These are phyloP conservation scores for Helicoverpa armigera DNA, from an alignment of 1,140 invertebrate species.

Conservation along the genomic window DNA sequence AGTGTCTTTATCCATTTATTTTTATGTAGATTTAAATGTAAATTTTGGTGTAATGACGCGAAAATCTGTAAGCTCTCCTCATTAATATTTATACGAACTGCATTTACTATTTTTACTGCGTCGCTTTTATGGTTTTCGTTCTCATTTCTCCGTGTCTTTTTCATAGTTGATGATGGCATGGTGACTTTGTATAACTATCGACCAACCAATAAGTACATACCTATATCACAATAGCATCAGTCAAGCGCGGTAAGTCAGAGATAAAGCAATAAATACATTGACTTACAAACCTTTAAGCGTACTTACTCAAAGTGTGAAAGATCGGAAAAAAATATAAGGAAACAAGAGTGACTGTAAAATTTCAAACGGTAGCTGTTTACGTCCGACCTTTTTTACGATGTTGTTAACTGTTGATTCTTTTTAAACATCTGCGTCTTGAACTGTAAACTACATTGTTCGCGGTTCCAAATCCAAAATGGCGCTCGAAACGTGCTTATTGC, in stretches of 20 bases:
- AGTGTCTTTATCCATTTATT: slow-evolving; percentile 29
- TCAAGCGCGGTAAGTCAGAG: too few relatives aligned
- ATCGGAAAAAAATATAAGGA: slow-evolving; percentile 65
- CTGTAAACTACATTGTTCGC: slow-evolving; percentile 84
- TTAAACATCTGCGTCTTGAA: slow-evolving; percentile 83
- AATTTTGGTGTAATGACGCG: slow-evolving; percentile 37
- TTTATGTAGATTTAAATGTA: slow-evolving; percentile 39
- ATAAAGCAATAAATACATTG: background rate
- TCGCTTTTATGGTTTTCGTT: slow-evolving; percentile 2
- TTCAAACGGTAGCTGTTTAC: slow-evolving; percentile 82
- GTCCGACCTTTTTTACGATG: slow-evolving; percentile 82
- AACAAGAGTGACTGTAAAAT: slow-evolving; percentile 82
- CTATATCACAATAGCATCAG: background rate
- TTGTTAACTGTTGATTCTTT: slow-evolving; percentile 85
- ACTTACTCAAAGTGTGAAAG: slow-evolving; percentile 8
- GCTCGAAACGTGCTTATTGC: slow-evolving; percentile 55
- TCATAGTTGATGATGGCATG: background rate
- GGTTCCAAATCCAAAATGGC: slow-evolving; percentile 71
- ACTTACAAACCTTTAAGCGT: background rate
- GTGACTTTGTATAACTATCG: too few relatives aligned
- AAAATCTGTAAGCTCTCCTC: slow-evolving; percentile 35
- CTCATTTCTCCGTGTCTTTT: background rate
- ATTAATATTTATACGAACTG: slow-evolving; percentile 32
- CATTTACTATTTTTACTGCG: slow-evolving; percentile 20
- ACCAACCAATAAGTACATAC: background rate